Evolutionary conservation across 2,888 invertebrate genomes (phyloP).

Genomic region (Harpagoxenus sublaevis): DNA sequence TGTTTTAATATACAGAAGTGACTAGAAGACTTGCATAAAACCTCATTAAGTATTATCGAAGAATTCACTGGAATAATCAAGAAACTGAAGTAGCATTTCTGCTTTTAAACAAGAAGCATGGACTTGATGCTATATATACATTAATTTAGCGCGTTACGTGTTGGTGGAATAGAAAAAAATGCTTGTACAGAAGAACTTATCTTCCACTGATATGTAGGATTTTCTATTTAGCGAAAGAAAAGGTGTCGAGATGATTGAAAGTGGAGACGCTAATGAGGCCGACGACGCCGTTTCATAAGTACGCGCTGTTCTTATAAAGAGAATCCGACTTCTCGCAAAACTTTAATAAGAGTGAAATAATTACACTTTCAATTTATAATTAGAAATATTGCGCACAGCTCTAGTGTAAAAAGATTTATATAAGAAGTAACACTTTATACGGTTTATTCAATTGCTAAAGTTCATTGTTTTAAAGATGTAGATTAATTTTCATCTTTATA

Average conservation of each 20-base stretch:
- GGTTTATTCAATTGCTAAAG: not conserved
- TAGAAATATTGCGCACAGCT: constrained; percentile 7
- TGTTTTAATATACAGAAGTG: not conserved
- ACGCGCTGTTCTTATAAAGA: constrained; percentile 6
- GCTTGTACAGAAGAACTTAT: constrained; percentile 25
- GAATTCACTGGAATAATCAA: not conserved
- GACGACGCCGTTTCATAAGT: not conserved
- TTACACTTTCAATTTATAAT: constrained; percentile 31
- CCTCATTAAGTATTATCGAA: not conserved
- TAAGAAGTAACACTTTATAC: not conserved
- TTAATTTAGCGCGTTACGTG: constrained; percentile 13
- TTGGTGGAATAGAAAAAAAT: not conserved
- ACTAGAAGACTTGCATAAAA: not conserved
- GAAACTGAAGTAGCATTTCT: not conserved
- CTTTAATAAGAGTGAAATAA: constrained; percentile 21
- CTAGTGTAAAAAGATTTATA: not conserved
- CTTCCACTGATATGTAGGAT: not conserved
- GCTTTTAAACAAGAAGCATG: constrained; percentile 23
- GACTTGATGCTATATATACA: not conserved
- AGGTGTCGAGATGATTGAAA: not conserved
- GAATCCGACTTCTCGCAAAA: not conserved
- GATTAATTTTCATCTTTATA: not conserved
- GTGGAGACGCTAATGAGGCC: not conserved
- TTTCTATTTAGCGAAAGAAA: constrained; percentile 4
- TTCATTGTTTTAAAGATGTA: constrained; percentile 2